A percentile compares a stretch with the other conserved stretches of the same genome.
These are phyloP conservation scores for Idaea dimidiata DNA, from an alignment of 2,888 invertebrate genomes.

Conservation along the genomic window DNA sequence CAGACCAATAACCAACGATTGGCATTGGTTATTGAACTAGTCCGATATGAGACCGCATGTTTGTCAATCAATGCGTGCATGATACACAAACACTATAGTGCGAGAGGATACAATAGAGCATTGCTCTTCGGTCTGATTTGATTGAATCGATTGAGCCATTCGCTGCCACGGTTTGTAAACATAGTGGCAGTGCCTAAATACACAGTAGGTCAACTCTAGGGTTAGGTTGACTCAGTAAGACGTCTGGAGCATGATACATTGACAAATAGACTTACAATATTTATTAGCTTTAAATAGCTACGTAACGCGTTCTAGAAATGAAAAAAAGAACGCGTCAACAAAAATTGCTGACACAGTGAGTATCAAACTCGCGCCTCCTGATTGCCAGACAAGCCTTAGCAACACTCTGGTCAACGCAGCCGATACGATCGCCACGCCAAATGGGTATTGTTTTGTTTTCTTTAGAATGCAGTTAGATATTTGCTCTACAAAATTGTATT, in stretches of 20 bases:
- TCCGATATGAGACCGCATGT: conserved; percentile 10
- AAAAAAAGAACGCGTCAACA: no score
- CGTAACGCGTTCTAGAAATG: no score
- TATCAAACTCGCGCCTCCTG: no score
- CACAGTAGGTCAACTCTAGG: conserved; percentile 9
- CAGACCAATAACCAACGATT: conserved; percentile 7
- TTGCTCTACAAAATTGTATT: no score
- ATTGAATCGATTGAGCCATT: conserved; percentile 38
- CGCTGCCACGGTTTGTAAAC: conserved; percentile 29
- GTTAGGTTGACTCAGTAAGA: conserved; percentile 8
- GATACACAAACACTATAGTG: not conserved
- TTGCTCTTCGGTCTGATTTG: conserved; percentile 30
- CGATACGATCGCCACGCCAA: no score
- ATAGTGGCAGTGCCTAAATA: conserved; percentile 1
- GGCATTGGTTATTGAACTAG: conserved; percentile 5
- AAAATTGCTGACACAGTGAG: no score
- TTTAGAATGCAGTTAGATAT: no score
- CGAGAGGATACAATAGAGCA: conserved; percentile 8
- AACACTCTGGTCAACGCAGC: no score
- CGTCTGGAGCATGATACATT: not conserved
- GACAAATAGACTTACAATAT: no score
- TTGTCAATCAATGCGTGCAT: conserved; percentile 10
- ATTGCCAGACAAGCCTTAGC: no score
- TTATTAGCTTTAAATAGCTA: no score
- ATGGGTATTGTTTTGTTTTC: no score